Conservation (phyloP, 53 echinoderm and acorn worm species). For the Henricia sp. region DNA sequence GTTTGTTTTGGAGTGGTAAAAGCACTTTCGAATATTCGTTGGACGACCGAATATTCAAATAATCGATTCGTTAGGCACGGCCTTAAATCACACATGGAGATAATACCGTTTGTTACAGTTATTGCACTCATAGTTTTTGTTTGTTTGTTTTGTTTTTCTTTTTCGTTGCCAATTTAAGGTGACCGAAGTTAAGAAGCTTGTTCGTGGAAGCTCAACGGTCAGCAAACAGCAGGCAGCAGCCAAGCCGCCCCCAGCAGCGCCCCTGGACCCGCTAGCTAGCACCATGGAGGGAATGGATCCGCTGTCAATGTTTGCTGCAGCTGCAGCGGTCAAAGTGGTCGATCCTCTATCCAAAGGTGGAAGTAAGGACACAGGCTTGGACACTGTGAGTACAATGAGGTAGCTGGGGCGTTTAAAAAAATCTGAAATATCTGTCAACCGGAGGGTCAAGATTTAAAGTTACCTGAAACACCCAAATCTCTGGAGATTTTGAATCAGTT, state of each 20-base stretch:
- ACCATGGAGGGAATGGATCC: conserved; percentile 93
- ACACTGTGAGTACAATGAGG: background rate
- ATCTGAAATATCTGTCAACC: too few relatives aligned
- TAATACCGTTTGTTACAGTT: too few relatives aligned
- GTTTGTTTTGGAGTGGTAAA: background rate
- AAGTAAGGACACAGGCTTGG: background rate
- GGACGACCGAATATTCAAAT: too few relatives aligned
- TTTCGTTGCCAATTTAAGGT: conserved; percentile 69
- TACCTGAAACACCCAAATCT: too few relatives aligned
- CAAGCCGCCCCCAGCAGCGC: conserved; percentile 51
- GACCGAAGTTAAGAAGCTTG: conserved; percentile 77
- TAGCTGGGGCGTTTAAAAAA: too few relatives aligned
- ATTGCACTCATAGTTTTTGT: background rate
- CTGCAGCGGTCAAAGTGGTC: conserved; percentile 66
- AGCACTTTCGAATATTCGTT: too few relatives aligned
- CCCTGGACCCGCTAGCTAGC: conserved; percentile 77
- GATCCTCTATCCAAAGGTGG: conserved; percentile 7
- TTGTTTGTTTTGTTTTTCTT: background rate
- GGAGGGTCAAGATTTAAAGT: too few relatives aligned
- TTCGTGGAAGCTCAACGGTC: conserved; percentile 15
- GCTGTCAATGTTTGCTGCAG: conserved; percentile 91
- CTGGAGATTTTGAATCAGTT: too few relatives aligned
- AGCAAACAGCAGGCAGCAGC: conserved; percentile 52
- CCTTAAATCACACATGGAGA: too few relatives aligned
- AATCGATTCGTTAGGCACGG: too few relatives aligned